These are phyloP conservation scores for Andricus quercusramuli DNA, from an alignment of 2,888 invertebrate species.

Conservation along the genomic window DNA sequence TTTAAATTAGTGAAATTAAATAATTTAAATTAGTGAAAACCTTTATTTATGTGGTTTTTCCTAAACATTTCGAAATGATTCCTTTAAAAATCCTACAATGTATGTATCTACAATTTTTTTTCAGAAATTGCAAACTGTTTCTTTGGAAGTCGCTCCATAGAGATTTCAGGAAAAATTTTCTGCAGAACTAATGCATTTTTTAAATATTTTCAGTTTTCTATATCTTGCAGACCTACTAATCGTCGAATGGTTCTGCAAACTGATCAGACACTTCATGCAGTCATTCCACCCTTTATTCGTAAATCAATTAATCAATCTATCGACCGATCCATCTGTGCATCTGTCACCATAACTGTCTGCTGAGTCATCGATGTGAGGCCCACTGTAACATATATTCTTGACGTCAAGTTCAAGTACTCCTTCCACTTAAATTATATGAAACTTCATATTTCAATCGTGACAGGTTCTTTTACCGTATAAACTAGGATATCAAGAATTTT, in stretches of 20 bases:
- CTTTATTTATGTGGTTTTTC: too few species aligned
- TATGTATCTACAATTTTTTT: too few species aligned
- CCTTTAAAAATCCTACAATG: too few species aligned
- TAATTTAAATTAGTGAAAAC: too few species aligned
- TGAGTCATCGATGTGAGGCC: neutral
- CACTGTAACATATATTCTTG: neutral
- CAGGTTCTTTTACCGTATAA: neutral
- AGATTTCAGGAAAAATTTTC: too few species aligned
- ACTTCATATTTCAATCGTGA: neutral
- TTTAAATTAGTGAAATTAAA: too few species aligned
- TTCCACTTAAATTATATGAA: neutral
- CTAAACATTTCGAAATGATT: too few species aligned
- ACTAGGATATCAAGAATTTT: neutral
- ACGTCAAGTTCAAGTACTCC: neutral
- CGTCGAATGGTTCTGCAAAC: neutral
- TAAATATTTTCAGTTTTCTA: neutral
- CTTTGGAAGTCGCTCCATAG: too few species aligned
- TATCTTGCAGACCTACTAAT: neutral
- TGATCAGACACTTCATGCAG: neutral
- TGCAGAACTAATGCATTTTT: neutral
- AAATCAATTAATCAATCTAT: neutral
- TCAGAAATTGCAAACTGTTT: too few species aligned
- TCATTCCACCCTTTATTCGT: neutral
- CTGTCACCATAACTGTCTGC: neutral
- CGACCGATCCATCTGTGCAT: neutral